phyloP scores from a whole-genome alignment of 1,140 invertebrate genomes.

The Pinna nobilis region DNA sequence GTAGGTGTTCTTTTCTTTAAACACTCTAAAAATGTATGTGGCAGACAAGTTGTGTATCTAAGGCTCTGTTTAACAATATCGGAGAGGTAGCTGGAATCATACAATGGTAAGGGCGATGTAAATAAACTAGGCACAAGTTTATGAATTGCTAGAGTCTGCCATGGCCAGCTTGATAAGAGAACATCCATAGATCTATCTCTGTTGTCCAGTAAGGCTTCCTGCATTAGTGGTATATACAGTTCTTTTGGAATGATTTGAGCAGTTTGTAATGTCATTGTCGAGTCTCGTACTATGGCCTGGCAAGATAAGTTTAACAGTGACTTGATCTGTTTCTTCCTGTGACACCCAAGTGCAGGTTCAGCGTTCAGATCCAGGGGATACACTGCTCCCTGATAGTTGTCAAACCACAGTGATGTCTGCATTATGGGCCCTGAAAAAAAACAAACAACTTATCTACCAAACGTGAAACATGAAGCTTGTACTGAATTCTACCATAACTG shows the following conservation, averaged over 20 bases:
- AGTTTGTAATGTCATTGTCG: conserved; percentile 48
- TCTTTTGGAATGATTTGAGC: conserved; percentile 54
- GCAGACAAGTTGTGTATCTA: conserved; percentile 64
- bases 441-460: too few species aligned
- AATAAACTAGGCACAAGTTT: conserved; percentile 59
- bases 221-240: conserved; percentile 60
- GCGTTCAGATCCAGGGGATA: conserved; percentile 55
- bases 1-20: conserved; percentile 56
- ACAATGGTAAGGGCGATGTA: conserved; percentile 52
- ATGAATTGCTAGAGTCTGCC: conserved; percentile 50
- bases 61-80: conserved; percentile 56
- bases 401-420: conserved; percentile 55
- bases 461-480: too few species aligned
- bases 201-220: conserved; percentile 57
- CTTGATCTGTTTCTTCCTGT: conserved; percentile 27
- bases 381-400: conserved; percentile 58
- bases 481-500: too few species aligned
- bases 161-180: conserved; percentile 59
- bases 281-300: conserved; percentile 57
- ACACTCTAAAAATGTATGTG: conserved; percentile 63
- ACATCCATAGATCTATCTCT: conserved; percentile 59
- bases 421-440: background rate
- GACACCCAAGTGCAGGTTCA: conserved; percentile 23
- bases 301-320: conserved; percentile 53
- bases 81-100: conserved; percentile 49